Evolutionary conservation across 1,140 invertebrate species (phyloP).

Genomic region (Kradibia gibbosae): DNA sequence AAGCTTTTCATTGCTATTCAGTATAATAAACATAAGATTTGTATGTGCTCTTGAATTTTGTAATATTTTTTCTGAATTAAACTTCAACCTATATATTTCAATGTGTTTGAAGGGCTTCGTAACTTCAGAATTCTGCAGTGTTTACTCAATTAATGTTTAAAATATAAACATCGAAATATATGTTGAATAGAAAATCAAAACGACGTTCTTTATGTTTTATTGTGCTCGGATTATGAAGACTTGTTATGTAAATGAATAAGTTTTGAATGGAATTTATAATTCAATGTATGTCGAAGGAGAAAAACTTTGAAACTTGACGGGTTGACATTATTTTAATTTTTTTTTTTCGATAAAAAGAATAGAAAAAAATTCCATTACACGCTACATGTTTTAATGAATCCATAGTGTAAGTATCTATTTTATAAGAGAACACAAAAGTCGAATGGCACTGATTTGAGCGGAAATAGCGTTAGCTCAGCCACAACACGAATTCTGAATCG

Average conservation of each 20-base stretch:
- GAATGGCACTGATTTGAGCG: conserved; percentile 53
- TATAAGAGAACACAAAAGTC: not conserved
- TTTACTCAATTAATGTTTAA: conserved; percentile 25
- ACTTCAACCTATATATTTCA: not conserved
- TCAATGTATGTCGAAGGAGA: not conserved
- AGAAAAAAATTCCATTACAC: no score
- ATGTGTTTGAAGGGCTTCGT: not conserved
- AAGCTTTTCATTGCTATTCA: no score
- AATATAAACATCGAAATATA: not conserved
- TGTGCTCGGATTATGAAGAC: not conserved
- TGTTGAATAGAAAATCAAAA: not conserved
- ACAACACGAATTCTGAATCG: conserved; percentile 57
- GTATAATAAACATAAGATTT: not conserved
- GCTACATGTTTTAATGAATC: not conserved
- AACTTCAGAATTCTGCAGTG: not conserved
- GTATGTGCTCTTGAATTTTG: not conserved
- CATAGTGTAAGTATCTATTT: conserved; percentile 11
- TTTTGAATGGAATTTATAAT: not conserved
- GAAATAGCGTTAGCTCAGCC: conserved; percentile 61
- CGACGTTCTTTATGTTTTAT: not conserved
- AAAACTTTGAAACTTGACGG: no score
- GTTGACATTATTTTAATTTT: no score
- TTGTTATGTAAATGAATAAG: not conserved
- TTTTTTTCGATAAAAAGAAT: no score
- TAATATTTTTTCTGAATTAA: conserved; percentile 26